Conservation (phyloP, 2,113 vertebrate genomes). For the Aegithalos caudatus region DNA sequence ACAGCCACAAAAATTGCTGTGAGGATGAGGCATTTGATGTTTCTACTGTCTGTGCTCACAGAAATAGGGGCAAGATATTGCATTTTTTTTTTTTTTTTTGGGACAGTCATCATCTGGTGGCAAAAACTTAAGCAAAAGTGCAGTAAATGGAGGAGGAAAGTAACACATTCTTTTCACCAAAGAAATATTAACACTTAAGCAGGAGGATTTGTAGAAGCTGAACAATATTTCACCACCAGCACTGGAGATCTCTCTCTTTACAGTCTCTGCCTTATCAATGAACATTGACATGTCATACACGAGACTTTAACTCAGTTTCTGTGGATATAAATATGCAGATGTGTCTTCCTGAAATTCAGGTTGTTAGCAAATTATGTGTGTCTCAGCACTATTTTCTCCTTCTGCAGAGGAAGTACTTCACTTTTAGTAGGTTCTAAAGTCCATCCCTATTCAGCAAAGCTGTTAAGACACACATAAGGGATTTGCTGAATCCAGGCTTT, state of each 20-base stretch:
- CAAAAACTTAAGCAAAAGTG: neutral
- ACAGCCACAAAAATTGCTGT: neutral
- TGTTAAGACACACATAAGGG: neutral
- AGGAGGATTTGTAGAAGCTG: neutral
- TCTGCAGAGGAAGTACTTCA: slow-evolving; percentile 30
- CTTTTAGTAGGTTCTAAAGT: slow-evolving; percentile 29
- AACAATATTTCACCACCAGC: neutral
- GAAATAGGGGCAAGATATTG: neutral
- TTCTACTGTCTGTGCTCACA: neutral
- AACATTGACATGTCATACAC: neutral
- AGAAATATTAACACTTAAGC: neutral
- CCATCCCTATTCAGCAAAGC: slow-evolving; percentile 13
- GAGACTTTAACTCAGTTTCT: neutral
- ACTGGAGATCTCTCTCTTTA: neutral
- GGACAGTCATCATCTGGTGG: neutral
- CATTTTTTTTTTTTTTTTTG: neutral
- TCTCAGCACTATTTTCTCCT: slow-evolving; percentile 25
- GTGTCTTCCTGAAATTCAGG: neutral
- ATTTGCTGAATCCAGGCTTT: slow-evolving; percentile 34
- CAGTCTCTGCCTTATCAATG: neutral
- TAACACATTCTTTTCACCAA: neutral
- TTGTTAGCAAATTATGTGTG: slow-evolving; percentile 5
- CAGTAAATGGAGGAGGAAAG: neutral
- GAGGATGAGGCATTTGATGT: neutral
- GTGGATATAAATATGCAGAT: neutral